These are phyloP conservation scores for Drosophila differens DNA, from an alignment of 2,888 invertebrate genomes.

Conservation along the genomic window DNA sequence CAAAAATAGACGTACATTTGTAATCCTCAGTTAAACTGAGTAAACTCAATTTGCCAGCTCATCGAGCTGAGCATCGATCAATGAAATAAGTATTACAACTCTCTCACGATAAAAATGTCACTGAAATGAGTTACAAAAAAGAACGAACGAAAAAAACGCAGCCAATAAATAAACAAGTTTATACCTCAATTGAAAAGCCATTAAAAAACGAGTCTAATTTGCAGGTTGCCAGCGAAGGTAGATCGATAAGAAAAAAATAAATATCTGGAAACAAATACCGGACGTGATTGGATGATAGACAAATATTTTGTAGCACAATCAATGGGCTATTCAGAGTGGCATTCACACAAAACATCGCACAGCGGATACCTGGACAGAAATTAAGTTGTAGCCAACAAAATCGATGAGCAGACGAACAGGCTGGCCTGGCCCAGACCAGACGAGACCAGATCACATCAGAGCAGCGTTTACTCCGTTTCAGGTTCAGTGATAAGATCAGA, in stretches of 20 bases:
- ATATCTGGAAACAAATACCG: constrained; percentile 67
- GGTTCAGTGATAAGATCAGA: constrained; percentile 68
- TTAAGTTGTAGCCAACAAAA: constrained; percentile 65
- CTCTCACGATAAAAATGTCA: constrained; percentile 70
- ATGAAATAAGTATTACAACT: constrained; percentile 34
- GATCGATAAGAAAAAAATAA: constrained; percentile 5
- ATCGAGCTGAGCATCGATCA: constrained; percentile 21
- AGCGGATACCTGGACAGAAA: constrained; percentile 48
- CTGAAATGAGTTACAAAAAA: constrained; percentile 15
- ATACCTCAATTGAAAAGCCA: constrained; percentile 70
- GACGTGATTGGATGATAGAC: constrained; percentile 81
- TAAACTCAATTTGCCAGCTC: constrained; percentile 17
- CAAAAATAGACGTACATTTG: not conserved
- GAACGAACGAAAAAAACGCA: constrained; percentile 2
- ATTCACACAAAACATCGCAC: constrained; percentile 57
- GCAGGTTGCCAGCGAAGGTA: constrained; percentile 47
- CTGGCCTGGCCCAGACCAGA: constrained; percentile 19
- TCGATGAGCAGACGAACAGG: constrained; percentile 31
- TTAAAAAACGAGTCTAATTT: constrained; percentile 69
- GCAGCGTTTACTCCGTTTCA: constrained; percentile 17
- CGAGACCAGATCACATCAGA: constrained; percentile 1
- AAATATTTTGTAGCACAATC: constrained; percentile 73
- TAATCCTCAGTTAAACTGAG: constrained; percentile 6
- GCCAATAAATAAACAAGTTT: constrained; percentile 64
- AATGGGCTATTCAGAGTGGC: constrained; percentile 72